Conservation (phyloP, 2,888 invertebrate genomes). For the Augiades crinisus region DNA sequence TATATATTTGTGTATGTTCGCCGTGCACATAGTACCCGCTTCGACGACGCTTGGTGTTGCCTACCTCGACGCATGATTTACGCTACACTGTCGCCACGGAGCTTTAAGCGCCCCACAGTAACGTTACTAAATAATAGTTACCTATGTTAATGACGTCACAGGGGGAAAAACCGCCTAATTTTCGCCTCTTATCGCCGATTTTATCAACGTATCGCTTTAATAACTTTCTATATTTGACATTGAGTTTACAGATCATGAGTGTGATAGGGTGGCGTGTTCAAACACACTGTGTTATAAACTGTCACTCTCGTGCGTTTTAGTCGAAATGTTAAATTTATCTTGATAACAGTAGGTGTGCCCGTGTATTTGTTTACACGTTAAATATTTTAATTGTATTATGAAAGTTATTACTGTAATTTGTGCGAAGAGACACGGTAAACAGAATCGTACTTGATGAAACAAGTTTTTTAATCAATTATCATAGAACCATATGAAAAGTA, state of each 20-base stretch:
- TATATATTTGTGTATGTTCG: no score
- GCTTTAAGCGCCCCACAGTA: no score
- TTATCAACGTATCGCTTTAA: conserved; percentile 26
- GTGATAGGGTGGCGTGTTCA: conserved; percentile 22
- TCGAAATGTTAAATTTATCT: conserved; percentile 5
- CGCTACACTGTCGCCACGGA: no score
- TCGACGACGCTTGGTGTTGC: no score
- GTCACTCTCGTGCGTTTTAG: conserved; percentile 13
- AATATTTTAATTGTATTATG: conserved; percentile 1
- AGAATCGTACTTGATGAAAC: no score
- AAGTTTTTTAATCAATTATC: no score
- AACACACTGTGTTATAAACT: conserved; percentile 19
- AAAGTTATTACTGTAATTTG: no score
- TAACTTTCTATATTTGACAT: conserved; percentile 28
- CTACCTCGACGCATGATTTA: no score
- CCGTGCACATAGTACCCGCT: no score
- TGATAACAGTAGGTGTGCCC: conserved; percentile 1
- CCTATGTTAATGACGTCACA: conserved; percentile 20
- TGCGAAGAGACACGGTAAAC: no score
- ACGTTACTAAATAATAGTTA: no score
- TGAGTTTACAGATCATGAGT: conserved; percentile 18
- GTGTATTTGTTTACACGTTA: conserved; percentile 5
- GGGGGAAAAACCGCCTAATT: conserved; percentile 25
- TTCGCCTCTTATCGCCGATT: conserved; percentile 20
- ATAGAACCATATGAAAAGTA: no score